phyloP scores from a whole-genome alignment of 2,888 invertebrate genomes.

The Pelosia muscerda region DNA sequence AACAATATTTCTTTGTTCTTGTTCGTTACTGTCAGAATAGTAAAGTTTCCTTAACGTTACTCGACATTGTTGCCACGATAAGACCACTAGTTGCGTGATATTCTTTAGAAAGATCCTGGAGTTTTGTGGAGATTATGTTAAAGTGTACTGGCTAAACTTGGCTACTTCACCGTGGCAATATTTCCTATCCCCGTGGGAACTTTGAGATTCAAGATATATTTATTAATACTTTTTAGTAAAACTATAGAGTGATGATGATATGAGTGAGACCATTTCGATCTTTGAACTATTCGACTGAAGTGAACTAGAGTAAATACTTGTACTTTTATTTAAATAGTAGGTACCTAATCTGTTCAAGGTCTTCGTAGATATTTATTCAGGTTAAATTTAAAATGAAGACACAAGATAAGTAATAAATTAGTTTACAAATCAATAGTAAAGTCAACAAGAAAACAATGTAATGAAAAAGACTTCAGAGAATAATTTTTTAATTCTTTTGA shows the following conservation, averaged over 20 bases:
- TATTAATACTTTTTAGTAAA: background rate
- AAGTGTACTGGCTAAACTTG: background rate
- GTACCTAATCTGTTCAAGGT: background rate
- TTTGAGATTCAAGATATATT: background rate
- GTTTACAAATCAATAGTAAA: too few relatives aligned
- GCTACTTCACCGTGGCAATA: background rate
- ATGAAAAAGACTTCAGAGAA: background rate
- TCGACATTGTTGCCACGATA: constrained; percentile 12
- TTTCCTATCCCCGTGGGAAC: background rate
- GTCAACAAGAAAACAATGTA: background rate
- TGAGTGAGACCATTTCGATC: background rate
- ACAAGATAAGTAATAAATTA: background rate
- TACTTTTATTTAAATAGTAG: too few relatives aligned
- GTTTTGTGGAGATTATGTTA: constrained; percentile 3
- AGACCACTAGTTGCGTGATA: constrained; percentile 7
- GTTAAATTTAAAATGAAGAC: background rate
- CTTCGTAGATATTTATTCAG: too few relatives aligned
- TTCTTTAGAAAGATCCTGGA: constrained; percentile 2
- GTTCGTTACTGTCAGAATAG: constrained; percentile 9
- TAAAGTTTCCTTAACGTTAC: constrained; percentile 12
- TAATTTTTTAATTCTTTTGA: background rate
- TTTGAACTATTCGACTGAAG: background rate
- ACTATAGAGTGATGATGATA: too few relatives aligned
- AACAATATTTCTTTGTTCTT: constrained; percentile 1
- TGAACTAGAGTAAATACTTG: background rate